Evolutionary conservation across 2,888 invertebrate genomes (phyloP).

Genomic region (Allygus modestus): DNA sequence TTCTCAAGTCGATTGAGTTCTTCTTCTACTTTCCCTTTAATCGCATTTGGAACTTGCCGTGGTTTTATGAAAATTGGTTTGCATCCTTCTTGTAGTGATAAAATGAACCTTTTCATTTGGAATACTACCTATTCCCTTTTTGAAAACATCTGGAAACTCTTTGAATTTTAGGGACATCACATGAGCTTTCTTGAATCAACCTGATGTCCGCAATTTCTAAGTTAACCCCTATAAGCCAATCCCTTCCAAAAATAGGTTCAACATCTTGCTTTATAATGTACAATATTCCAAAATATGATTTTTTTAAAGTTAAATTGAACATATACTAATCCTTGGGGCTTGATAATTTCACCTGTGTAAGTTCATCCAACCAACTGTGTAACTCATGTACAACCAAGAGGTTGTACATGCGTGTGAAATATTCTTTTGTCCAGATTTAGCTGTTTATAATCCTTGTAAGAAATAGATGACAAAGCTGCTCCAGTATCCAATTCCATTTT

Average conservation of each 20-base stretch:
- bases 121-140: constrained; percentile 23
- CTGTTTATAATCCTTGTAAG: too few species aligned
- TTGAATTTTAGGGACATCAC: background rate
- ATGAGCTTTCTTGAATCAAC: background rate
- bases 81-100: constrained; percentile 32
- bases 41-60: constrained; percentile 62
- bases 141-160: constrained; percentile 20
- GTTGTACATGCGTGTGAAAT: too few species aligned
- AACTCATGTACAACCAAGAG: too few species aligned
- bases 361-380: too few species aligned
- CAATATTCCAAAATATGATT: constrained; percentile 50
- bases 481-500: too few species aligned
- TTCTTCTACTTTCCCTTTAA: constrained; percentile 44
- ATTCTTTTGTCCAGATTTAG: too few species aligned
- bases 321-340: too few species aligned
- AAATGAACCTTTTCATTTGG: constrained; percentile 23
- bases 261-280: constrained; percentile 41
- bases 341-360: too few species aligned
- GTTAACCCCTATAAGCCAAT: constrained; percentile 35
- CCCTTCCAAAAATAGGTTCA: constrained; percentile 16
- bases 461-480: too few species aligned
- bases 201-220: background rate
- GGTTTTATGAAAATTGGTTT: constrained; percentile 64
- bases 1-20: constrained; percentile 49
- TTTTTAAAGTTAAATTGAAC: too few species aligned